phyloP scores from a whole-genome alignment of 2,888 invertebrate species.

The Listrodromus nycthemerus region DNA sequence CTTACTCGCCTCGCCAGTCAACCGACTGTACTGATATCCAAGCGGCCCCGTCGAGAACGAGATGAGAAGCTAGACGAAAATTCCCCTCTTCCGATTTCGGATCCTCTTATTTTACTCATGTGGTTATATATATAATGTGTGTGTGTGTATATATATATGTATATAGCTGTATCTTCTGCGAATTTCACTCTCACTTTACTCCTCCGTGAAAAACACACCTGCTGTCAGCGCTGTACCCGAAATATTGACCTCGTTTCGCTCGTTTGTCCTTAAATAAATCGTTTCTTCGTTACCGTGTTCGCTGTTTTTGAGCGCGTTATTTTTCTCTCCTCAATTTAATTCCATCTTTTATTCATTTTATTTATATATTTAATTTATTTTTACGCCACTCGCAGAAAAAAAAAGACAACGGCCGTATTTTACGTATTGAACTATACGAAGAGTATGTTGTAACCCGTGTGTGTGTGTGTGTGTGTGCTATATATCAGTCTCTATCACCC shows the following conservation, averaged over 20 bases:
- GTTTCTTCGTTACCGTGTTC: too few relatives aligned
- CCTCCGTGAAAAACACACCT: background rate
- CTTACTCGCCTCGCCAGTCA: slow-evolving; percentile 40
- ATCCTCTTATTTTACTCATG: background rate
- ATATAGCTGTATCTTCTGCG: background rate
- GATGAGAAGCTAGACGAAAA: slow-evolving; percentile 25
- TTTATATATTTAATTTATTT: background rate
- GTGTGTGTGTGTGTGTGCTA: slow-evolving; percentile 20
- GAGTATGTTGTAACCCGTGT: slow-evolving; percentile 15
- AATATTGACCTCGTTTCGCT: background rate
- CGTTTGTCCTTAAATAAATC: background rate
- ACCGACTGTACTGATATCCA: slow-evolving; percentile 57
- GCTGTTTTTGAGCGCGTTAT: too few relatives aligned
- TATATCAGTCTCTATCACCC: slow-evolving; percentile 6
- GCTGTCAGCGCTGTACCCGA: background rate
- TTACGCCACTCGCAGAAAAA: background rate
- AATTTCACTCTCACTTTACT: slow-evolving; percentile 9
- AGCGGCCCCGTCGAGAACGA: slow-evolving; percentile 14
- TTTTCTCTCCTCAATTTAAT: too few relatives aligned
- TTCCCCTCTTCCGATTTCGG: background rate
- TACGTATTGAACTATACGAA: background rate
- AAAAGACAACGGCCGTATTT: background rate
- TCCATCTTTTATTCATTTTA: too few relatives aligned
- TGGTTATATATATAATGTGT: background rate
- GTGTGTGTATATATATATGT: background rate